Conservation (phyloP, 1,140 invertebrate species). For the Drosophila tristis region DNA sequence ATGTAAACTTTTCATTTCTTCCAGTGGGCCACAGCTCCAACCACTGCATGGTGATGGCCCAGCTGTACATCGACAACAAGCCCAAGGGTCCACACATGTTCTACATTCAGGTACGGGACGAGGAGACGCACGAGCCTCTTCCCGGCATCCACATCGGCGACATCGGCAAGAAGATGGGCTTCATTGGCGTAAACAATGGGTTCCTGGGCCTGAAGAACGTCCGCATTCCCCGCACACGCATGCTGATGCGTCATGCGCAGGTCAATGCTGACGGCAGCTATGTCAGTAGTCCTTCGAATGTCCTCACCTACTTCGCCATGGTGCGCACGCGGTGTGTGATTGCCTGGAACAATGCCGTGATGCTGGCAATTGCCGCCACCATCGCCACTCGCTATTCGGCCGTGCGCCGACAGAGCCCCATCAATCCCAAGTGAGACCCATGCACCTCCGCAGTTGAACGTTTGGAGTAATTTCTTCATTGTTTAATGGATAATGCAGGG, state of each 20-base stretch:
- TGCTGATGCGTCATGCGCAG: slow-evolving; percentile 97
- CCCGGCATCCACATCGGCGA: slow-evolving; percentile 96
- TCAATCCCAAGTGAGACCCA: slow-evolving; percentile 89
- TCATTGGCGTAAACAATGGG: slow-evolving; percentile 95
- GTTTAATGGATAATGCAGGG: slow-evolving; percentile 56
- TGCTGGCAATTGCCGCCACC: slow-evolving; percentile 91
- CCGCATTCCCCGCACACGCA: slow-evolving; percentile 93
- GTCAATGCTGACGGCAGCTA: slow-evolving; percentile 95
- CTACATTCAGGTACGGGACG: slow-evolving; percentile 94
- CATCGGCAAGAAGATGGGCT: slow-evolving; percentile 96
- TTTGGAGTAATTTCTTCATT: not conserved
- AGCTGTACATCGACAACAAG: slow-evolving; percentile 92
- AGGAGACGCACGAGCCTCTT: slow-evolving; percentile 93
- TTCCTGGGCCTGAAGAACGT: slow-evolving; percentile 94
- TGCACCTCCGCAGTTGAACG: no score
- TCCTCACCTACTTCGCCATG: slow-evolving; percentile 97
- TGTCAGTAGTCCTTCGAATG: slow-evolving; percentile 91
- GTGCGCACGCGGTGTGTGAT: slow-evolving; percentile 95
- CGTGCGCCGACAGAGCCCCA: slow-evolving; percentile 94
- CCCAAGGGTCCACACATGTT: slow-evolving; percentile 96
- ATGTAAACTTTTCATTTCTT: not conserved
- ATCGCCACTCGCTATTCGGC: slow-evolving; percentile 95
- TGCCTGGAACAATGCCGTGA: slow-evolving; percentile 87
- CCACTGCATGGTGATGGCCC: slow-evolving; percentile 94
- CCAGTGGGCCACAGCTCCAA: slow-evolving; percentile 96